Percentiles rank a stretch among this genome's conserved stretches.
These are phyloP conservation scores for Cichladusa arquata DNA, from an alignment of 2,113 vertebrate genomes.

Conservation along the genomic window DNA sequence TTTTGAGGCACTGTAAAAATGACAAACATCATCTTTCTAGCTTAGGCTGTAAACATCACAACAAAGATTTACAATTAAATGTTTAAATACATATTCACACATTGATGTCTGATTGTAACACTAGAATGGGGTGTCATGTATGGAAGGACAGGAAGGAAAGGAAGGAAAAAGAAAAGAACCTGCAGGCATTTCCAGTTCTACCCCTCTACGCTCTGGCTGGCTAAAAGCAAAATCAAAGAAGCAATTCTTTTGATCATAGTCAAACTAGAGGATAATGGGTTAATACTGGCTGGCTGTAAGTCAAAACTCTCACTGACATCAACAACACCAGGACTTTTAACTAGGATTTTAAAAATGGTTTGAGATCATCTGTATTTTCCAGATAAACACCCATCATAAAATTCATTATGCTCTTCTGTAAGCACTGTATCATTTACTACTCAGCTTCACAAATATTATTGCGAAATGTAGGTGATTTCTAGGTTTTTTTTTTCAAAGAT, in stretches of 20 bases:
- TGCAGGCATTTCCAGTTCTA: conserved; percentile 39
- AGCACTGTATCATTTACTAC: not conserved
- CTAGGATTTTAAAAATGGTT: not conserved
- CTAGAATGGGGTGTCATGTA: not conserved
- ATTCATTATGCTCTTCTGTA: not conserved
- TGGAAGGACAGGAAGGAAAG: not conserved
- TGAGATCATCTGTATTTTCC: not conserved
- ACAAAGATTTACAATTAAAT: conserved; percentile 69
- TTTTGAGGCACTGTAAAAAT: conserved; percentile 70
- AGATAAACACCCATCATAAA: not conserved
- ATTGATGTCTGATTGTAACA: conserved; percentile 39
- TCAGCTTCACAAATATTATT: not conserved
- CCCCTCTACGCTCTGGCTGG: conserved; percentile 19
- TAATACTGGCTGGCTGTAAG: not conserved
- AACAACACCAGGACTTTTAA: not conserved
- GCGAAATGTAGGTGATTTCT: not conserved
- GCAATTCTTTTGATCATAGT: not conserved
- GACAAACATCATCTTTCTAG: conserved; percentile 60
- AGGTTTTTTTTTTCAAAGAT: not conserved
- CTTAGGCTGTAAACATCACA: conserved; percentile 68
- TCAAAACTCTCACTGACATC: not conserved
- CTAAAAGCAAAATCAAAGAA: not conserved
- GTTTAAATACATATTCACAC: conserved; percentile 70
- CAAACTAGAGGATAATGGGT: not conserved
- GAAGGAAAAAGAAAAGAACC: not conserved